Base-by-base conservation (phyloP, 2,888 invertebrate species). In the Mimas tiliae region DNA sequence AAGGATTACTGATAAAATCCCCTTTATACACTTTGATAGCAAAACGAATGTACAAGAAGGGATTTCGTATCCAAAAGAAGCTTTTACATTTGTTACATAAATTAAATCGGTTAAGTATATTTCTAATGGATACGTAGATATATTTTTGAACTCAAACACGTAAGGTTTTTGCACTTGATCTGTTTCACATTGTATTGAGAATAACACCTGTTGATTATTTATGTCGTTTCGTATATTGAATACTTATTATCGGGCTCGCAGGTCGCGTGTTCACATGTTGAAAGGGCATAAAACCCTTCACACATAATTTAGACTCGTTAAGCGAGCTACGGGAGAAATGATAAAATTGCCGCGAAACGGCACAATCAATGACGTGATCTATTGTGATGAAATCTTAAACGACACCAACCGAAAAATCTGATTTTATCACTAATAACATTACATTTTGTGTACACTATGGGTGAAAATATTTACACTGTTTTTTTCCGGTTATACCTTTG, bases 181-280 rank as follows among this genome's bases (percentile, higher is more conserved):
- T 72, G 76, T 81, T 83, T 83, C 81, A 75, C 84, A 81, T 80
- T 76, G 77, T 58, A 11, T 19, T 19, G 42, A 55, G 76, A 81
- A 76, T 75, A 74, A 79, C 86, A 87, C 85, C 85, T 87, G 87
- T 86, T 82, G 80, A 78, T 78, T 78, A 84, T 86, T 84, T 85
- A 84, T 79, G 74, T 79, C 66, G 71, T 72, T 71, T 74, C 74
- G 75, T 75, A 76, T 79, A 82, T 79, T 74, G 78, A 80, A 78
- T 85, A 82, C 78, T 78, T 79, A 34, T 7, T 34, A 78, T 78
- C 72, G 71, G 70, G 71, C 65, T 68, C 68, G 71, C 70, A 68
- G 69, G 69, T 70, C 74, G 69, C 72, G 73, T 74, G 77, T 78
- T 76, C 76, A 80, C 78, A 76, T 78, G 74, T 79, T 72, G 74